Base-by-base conservation (phyloP, 2,888 invertebrate species). In the Amblyjoppa fuscipennis region DNA sequence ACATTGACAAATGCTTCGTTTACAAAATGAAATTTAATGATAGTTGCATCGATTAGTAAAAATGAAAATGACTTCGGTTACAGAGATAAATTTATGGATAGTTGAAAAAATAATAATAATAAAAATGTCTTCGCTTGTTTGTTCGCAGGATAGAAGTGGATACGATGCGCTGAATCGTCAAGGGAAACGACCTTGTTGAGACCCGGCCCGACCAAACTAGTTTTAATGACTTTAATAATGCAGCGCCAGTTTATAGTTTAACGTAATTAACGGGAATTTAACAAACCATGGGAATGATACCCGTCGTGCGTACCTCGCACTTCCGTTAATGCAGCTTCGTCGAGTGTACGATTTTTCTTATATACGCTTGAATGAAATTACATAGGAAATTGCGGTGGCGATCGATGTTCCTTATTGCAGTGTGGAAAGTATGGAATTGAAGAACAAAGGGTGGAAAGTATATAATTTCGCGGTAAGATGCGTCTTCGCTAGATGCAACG, bases 131-230 rank as follows among this genome's bases (percentile, higher is more conserved):
- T 56, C n/a, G 2, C 20, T 25, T 7, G 20, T 25, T 25, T 56
- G 9, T 7, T 56, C 56, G 11, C 13, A 25, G 25, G 59, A 59
- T 59, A 25, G 28, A 11, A 59, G 28, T 13, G 45, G 28, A 59
- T 28, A 59, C 59, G 28, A 25, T 66, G 59, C 64, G 61, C 61
- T 59, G 69, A 78, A 76, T 66, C 78, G 38, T 70, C 76, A 31
- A 53, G 81, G 64, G 81, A 81, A 81, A 84, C 75, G 84, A 86
- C 84, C 86, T 86, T 84, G 86, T 81, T 71, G 34, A 59, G 61
- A 70, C 81, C 31, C 31, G 69, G 59, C 49, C 73, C 61, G 61
- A 69, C 81, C 49, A 78, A 77, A 83, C 69, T 70, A 81, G 56
- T 81, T 74, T 78, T 80, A 77, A 84, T 85, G 59, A 69, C 59